These are phyloP conservation scores for Watsonalla cultraria DNA, from an alignment of 2,888 invertebrate species.

Conservation along the genomic window DNA sequence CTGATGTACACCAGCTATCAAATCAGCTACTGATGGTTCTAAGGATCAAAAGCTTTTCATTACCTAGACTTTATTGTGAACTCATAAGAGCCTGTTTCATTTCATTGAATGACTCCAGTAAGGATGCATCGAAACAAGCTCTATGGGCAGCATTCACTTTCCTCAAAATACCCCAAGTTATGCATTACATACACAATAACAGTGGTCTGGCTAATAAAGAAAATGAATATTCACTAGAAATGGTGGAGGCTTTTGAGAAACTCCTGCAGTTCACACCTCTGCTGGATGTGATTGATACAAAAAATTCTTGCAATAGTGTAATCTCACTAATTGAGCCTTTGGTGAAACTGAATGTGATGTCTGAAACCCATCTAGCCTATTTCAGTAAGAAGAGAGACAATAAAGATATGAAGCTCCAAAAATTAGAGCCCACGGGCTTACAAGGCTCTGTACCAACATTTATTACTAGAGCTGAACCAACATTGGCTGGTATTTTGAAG, in stretches of 20 bases:
- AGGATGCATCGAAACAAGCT: slow-evolving; percentile 88
- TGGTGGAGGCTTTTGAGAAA: slow-evolving; percentile 90
- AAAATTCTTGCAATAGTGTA: slow-evolving; percentile 92
- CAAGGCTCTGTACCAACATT: slow-evolving; percentile 87
- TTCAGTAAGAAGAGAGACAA: slow-evolving; percentile 81
- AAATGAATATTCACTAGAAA: slow-evolving; percentile 84
- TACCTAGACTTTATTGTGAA: slow-evolving; percentile 91
- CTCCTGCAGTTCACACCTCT: slow-evolving; percentile 91
- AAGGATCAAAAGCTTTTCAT: slow-evolving; percentile 89
- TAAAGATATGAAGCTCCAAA: slow-evolving; percentile 80
- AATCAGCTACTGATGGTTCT: slow-evolving; percentile 91
- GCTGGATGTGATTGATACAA: slow-evolving; percentile 92
- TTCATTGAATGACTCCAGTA: slow-evolving; percentile 91
- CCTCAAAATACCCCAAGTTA: slow-evolving; percentile 91
- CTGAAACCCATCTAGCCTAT: slow-evolving; percentile 86
- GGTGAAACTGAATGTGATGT: slow-evolving; percentile 87
- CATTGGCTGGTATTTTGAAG: slow-evolving; percentile 92
- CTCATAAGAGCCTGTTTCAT: slow-evolving; percentile 93
- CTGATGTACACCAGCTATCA: slow-evolving; percentile 88
- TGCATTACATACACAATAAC: slow-evolving; percentile 82
- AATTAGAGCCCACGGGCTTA: slow-evolving; percentile 83
- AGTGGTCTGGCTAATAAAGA: slow-evolving; percentile 78
- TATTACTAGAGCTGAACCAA: slow-evolving; percentile 92
- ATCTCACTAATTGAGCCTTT: slow-evolving; percentile 91
- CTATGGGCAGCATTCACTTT: slow-evolving; percentile 97